A percentile compares a stretch with the other conserved stretches of the same genome.
Evolutionary conservation across 1,140 invertebrate species (phyloP).

Genomic region (Drosophila rhopaloa): DNA sequence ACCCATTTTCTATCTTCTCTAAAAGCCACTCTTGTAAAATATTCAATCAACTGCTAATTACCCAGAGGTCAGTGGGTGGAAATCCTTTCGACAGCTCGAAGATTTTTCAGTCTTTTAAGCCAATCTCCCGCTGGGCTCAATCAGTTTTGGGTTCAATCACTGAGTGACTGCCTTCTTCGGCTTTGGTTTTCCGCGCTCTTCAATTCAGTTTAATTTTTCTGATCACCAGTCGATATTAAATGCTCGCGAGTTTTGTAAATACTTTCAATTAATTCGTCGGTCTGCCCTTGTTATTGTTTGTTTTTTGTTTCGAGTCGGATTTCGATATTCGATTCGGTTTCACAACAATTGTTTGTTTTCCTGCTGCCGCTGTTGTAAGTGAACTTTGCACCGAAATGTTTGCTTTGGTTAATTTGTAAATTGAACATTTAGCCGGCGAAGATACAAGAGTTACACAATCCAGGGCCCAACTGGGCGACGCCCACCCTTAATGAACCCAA

Average conservation of each 20-base stretch:
- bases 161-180: not conserved
- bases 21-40: too few species aligned
- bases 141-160: slow-evolving; percentile 21
- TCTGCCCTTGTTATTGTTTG: slow-evolving; percentile 62
- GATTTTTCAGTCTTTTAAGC: slow-evolving; percentile 12
- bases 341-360: slow-evolving; percentile 45
- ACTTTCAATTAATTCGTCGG: slow-evolving; percentile 67
- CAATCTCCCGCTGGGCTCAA: slow-evolving; percentile 47
- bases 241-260: slow-evolving; percentile 39
- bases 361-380: slow-evolving; percentile 53
- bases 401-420: slow-evolving; percentile 59
- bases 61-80: slow-evolving; percentile 23
- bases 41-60: slow-evolving; percentile 38
- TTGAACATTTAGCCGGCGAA: slow-evolving; percentile 37
- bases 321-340: slow-evolving; percentile 49
- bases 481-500: slow-evolving; percentile 63
- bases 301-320: slow-evolving; percentile 40
- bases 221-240: slow-evolving; percentile 44
- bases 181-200: slow-evolving; percentile 17
- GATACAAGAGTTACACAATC: slow-evolving; percentile 61
- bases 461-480: slow-evolving; percentile 27
- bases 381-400: slow-evolving; percentile 66
- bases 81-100: slow-evolving; percentile 27
- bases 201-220: slow-evolving; percentile 27
- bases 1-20: not conserved